Base-by-base conservation (phyloP, 1,140 invertebrate genomes). In the Epicauta chinensis region DNA sequence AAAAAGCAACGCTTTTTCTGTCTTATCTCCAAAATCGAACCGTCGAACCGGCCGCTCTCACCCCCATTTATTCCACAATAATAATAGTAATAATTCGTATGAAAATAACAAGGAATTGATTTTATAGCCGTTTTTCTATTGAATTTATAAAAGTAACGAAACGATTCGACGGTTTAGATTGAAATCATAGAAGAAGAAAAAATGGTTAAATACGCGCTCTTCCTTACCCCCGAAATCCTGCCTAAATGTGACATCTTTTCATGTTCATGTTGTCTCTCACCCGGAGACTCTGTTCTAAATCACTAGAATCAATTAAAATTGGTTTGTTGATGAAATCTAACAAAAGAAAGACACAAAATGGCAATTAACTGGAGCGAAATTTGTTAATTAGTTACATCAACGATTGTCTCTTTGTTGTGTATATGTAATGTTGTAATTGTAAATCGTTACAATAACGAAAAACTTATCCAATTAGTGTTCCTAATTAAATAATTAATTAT, bases 211-310 rank as follows among this genome's bases (percentile, higher is more conserved):
- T 16, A 16, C 31, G 16, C 35, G 7, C 11, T 14, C 11, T 11
- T 34, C 3, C 12, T 3, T 34, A 34, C 10, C 6, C 11, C 9
- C 9, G 6, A 34, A 34, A 29, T 13, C 46, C 46, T 14, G 51
- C 54, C 54, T 62, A 59, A 54, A 62, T 57, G 60, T 62, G 56
- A 54, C 55, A 60, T 54, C 55, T 39, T 56, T 61, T 58, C 58
- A 62, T 58, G 50, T 60, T 60, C 52, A 58, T 60, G 56, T 62
- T 55, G 56, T 60, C 55, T 62, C 49, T 51, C 40, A n/a, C n/a
- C n/a, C n/a, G n/a, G n/a, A 35, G 45, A 46, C 50, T 29, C 42
- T 42, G 29, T 49, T 34, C 37, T 54, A 43, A 51, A 58, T 51
- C 56, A 45, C 44, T 52, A 39, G 47, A 57, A 53, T 23, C 23